A percentile compares a stretch with the other conserved stretches of the same genome.
Conservation (phyloP, 35 echinoderm and acorn worm genomes). For the Strongylocentrotus purpuratus region DNA sequence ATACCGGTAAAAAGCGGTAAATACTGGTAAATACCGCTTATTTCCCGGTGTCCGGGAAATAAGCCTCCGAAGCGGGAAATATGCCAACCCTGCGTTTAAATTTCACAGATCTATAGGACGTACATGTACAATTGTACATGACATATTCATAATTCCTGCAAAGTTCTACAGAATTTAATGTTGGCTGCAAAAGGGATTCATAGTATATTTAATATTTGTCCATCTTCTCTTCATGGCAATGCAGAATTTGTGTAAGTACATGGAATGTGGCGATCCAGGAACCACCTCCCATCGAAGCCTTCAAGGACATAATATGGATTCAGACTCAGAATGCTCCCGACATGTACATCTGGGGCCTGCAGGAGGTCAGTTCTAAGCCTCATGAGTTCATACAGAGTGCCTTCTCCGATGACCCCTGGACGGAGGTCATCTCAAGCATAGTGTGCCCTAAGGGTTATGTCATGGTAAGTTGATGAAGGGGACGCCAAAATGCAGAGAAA, state of each 20-base stretch:
- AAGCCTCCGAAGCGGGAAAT: too few relatives aligned
- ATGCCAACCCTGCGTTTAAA: too few relatives aligned
- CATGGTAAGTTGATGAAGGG: constrained; percentile 57
- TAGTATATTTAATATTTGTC: too few relatives aligned
- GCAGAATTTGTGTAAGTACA: constrained; percentile 83
- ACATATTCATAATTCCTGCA: too few relatives aligned
- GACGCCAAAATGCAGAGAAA: too few relatives aligned
- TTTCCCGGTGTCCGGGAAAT: too few relatives aligned
- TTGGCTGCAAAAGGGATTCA: too few relatives aligned
- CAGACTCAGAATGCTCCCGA: constrained; percentile 79
- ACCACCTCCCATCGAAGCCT: constrained; percentile 60
- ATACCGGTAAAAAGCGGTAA: too few relatives aligned
- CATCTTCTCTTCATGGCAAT: neutral
- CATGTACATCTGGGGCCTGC: constrained; percentile 81
- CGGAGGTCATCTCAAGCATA: constrained; percentile 72
- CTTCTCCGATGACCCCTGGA: constrained; percentile 93
- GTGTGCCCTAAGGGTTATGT: constrained; percentile 85
- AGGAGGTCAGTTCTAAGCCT: constrained; percentile 97
- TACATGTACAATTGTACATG: too few relatives aligned
- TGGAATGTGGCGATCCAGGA: constrained; percentile 97
- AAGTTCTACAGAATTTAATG: too few relatives aligned
- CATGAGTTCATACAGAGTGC: constrained; percentile 86
- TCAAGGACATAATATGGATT: constrained; percentile 80
- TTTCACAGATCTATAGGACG: too few relatives aligned
- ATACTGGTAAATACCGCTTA: too few relatives aligned